Conservation (phyloP, 2,113 vertebrate genomes). For the Tragelaphus imberbis region DNA sequence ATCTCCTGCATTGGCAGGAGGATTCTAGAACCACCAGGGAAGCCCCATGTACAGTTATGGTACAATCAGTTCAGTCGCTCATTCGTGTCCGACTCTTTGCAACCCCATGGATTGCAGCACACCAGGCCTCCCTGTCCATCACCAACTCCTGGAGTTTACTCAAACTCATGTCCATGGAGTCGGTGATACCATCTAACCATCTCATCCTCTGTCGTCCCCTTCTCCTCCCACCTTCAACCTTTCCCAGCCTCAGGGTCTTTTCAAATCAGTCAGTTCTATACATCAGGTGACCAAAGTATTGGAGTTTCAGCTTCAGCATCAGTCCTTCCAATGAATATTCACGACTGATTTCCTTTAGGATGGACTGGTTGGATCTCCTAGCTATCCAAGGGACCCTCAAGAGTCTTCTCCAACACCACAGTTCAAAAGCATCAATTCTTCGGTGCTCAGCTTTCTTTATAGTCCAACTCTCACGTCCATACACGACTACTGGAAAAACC, state of each 20-base stretch:
- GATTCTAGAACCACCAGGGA: neutral
- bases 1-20: neutral
- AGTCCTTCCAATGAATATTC: neutral
- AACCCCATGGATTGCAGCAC: neutral
- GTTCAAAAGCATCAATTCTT: neutral
- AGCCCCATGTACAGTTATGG: neutral
- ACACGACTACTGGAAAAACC: neutral
- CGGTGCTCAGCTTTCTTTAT: rapidly evolving
- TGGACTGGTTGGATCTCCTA: neutral
- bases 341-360: neutral
- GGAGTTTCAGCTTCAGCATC: neutral
- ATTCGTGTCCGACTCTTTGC: neutral
- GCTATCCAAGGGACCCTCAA: neutral
- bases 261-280: neutral
- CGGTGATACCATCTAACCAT: neutral
- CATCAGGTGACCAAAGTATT: neutral
- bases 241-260: neutral
- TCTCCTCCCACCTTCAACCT: neutral
- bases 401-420: neutral
- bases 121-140: neutral
- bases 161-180: neutral
- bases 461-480: neutral
- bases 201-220: neutral
- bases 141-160: neutral
- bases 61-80: neutral